These are phyloP conservation scores for Chrysochloris asiatica DNA, from an alignment of 2,113 vertebrate species.

Conservation along the genomic window DNA sequence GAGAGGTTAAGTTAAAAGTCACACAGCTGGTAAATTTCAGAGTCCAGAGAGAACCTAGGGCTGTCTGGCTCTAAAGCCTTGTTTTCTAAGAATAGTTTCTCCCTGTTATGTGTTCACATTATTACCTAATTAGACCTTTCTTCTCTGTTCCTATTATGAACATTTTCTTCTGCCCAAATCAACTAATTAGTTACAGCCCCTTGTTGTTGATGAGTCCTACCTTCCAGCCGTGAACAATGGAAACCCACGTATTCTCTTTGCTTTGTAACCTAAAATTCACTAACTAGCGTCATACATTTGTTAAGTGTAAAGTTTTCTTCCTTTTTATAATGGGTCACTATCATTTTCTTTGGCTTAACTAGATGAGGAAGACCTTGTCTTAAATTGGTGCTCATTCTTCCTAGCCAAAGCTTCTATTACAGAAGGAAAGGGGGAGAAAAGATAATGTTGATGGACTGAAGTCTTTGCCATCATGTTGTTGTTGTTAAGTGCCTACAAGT, in stretches of 20 bases:
- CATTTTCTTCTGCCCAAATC: neutral
- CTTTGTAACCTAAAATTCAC: neutral
- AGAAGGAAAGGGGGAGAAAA: neutral
- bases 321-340: neutral
- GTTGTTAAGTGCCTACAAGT: no score
- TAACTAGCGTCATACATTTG: neutral
- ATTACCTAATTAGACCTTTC: neutral
- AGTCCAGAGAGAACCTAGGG: neutral
- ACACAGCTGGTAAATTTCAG: neutral
- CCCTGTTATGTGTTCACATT: neutral
- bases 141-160: neutral
- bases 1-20: neutral
- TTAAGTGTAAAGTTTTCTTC: neutral
- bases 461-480: neutral
- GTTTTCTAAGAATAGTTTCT: neutral
- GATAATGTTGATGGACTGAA: neutral
- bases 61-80: neutral
- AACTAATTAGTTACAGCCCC: neutral
- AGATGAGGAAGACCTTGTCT: constrained; percentile 45
- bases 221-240: neutral
- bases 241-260: neutral
- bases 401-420: neutral
- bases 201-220: neutral
- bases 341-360: constrained; percentile 9
- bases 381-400: neutral